A percentile compares a stretch with the other conserved stretches of the same genome.
These are phyloP conservation scores for Cyprinodon variegatus DNA, from an alignment of 2,113 vertebrate genomes.

Conservation along the genomic window DNA sequence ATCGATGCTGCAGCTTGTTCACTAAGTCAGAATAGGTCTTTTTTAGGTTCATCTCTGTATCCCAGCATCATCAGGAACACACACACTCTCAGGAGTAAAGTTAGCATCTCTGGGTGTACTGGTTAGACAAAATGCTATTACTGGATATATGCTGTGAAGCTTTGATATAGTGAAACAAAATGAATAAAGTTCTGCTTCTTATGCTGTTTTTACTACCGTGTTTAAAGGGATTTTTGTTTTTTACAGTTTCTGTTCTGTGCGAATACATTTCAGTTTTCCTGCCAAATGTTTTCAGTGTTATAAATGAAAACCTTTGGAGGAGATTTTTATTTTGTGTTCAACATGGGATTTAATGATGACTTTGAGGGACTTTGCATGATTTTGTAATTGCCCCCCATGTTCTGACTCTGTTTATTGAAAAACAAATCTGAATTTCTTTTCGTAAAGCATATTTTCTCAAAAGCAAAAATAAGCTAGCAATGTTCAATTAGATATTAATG, in stretches of 20 bases:
- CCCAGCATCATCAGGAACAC: constrained; percentile 32
- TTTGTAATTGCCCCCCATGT: background rate
- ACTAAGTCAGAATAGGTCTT: constrained; percentile 2
- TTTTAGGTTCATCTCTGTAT: constrained; percentile 11
- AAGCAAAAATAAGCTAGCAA: constrained; percentile 56
- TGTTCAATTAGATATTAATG: background rate
- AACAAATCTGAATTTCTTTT: constrained; percentile 8
- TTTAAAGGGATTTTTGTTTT: background rate
- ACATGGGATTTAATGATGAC: background rate
- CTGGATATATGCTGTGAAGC: constrained; percentile 20
- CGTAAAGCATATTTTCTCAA: constrained; percentile 21
- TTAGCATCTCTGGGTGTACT: background rate
- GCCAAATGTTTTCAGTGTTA: constrained; percentile 8
- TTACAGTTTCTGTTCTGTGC: background rate
- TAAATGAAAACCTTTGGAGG: constrained; percentile 3
- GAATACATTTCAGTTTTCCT: background rate
- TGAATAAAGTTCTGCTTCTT: background rate
- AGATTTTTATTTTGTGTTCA: background rate
- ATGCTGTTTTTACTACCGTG: background rate
- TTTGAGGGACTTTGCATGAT: background rate
- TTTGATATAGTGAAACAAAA: background rate
- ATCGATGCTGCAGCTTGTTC: constrained; percentile 13
- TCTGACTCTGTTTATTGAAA: background rate
- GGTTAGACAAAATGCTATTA: constrained; percentile 4
- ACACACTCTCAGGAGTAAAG: constrained; percentile 45